Conservation (phyloP, 2,113 vertebrate species). For the Bos taurus region ARS-UCD2.0 NC_037357.1:56101501-56102000, state of each 20-base stretch:
- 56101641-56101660: neutral
- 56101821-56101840: constrained; percentile 9
- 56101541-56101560: neutral
- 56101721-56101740: constrained; percentile 18
- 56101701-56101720: constrained; percentile 43
- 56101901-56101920: neutral
- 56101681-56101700: neutral
- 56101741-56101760: neutral
- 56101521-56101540: neutral
- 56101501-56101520: constrained; percentile 22
- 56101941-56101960: neutral
- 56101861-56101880: neutral
- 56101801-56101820: neutral
- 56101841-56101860: neutral
- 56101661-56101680: neutral
- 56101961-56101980: neutral
- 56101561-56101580: neutral
- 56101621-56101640: neutral
- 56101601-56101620: neutral
- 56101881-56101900: neutral
- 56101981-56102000: neutral
- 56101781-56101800: neutral
- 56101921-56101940: neutral
- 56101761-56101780: constrained; percentile 20
- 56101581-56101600: neutral